A percentile compares a stretch with the other conserved stretches of the same genome.
Evolutionary conservation across 2,797 vertebrate genomes (phyloP).

Genomic region (Mareca strepera): DNA sequence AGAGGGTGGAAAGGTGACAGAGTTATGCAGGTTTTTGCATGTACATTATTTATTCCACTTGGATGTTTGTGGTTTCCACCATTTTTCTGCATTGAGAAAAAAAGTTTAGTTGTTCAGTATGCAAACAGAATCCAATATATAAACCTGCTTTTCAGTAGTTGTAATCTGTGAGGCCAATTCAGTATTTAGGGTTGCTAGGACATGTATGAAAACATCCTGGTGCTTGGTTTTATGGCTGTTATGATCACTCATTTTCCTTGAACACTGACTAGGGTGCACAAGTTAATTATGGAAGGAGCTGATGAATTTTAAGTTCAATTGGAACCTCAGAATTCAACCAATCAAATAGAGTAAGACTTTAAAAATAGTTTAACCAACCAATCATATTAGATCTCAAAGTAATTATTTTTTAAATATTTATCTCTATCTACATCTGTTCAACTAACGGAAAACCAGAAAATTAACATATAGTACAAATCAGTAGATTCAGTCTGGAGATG

Average conservation of each 20-base stretch:
- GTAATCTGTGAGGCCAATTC: neutral
- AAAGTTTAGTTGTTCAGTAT: neutral
- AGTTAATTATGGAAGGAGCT: neutral
- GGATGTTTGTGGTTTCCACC: neutral
- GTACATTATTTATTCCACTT: neutral
- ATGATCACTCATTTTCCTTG: neutral
- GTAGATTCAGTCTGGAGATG: neutral
- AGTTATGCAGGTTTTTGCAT: neutral
- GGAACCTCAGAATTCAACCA: neutral
- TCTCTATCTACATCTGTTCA: neutral
- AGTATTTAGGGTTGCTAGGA: neutral
- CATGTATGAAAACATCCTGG: neutral
- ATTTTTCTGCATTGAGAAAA: neutral
- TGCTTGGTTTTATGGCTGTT: neutral
- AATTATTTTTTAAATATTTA: neutral
- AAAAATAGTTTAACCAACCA: neutral
- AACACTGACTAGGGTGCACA: neutral
- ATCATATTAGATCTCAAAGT: neutral
- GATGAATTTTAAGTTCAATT: neutral
- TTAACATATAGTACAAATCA: neutral
- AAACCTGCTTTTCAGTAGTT: neutral
- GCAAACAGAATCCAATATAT: neutral
- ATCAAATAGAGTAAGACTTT: neutral
- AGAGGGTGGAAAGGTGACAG: neutral
- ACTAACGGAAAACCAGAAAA: neutral